phyloP scores from a whole-genome alignment of 2,888 invertebrate genomes.

The Subacronicta megacephala region DNA sequence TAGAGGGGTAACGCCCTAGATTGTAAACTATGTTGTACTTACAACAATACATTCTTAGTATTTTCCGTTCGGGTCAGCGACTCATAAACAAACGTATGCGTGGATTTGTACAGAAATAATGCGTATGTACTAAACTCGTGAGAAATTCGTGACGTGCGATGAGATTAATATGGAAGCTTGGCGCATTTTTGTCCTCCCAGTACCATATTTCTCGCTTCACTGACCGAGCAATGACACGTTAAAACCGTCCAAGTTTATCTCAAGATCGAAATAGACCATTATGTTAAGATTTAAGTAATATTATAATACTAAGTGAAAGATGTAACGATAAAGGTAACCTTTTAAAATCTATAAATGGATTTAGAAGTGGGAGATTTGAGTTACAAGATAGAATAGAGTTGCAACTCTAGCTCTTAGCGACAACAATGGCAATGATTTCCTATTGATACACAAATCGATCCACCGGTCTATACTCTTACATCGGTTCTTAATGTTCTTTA shows the following conservation, averaged over 20 bases:
- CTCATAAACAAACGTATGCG: constrained; percentile 78
- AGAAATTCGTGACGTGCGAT: constrained; percentile 50
- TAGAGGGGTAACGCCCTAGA: constrained; percentile 85
- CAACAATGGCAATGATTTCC: constrained; percentile 60
- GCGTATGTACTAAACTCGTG: constrained; percentile 52
- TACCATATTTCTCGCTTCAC: constrained; percentile 20
- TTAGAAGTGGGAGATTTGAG: constrained; percentile 31
- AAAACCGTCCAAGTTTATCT: constrained; percentile 42
- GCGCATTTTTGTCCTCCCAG: constrained; percentile 32
- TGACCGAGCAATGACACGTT: constrained; percentile 41
- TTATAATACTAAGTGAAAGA: constrained; percentile 44
- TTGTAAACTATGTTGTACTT: constrained; percentile 79
- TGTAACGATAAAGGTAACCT: constrained; percentile 39
- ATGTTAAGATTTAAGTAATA: constrained; percentile 42
- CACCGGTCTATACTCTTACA: constrained; percentile 50
- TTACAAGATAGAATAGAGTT: constrained; percentile 42
- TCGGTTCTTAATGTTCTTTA: constrained; percentile 34
- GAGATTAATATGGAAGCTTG: constrained; percentile 40
- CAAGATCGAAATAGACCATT: constrained; percentile 43
- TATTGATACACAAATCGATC: constrained; percentile 58
- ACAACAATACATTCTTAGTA: constrained; percentile 82
- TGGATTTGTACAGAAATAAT: constrained; percentile 66
- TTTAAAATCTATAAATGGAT: constrained; percentile 44
- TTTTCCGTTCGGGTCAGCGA: constrained; percentile 80
- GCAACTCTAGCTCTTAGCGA: constrained; percentile 55